Percentiles rank a stretch among this genome's conserved stretches.
Evolutionary conservation across 2,113 vertebrate genomes (phyloP).

Genomic region (Apteryx owenii): DNA sequence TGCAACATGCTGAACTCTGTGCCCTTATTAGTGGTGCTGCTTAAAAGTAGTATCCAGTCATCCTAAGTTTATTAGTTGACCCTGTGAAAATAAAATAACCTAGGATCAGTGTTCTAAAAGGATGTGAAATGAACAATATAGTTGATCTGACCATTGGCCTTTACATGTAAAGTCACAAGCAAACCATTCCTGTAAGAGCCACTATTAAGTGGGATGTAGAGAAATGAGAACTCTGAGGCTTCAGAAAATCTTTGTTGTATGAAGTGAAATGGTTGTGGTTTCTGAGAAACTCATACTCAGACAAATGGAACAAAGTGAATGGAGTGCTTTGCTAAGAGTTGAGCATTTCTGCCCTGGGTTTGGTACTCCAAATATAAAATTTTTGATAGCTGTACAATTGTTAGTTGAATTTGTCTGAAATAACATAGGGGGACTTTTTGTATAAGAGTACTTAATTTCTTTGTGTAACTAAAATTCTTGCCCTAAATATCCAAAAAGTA

Average conservation of each 20-base stretch:
- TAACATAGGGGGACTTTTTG: not conserved
- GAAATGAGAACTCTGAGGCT: not conserved
- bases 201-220: too few species aligned
- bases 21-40: accelerated
- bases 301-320: not conserved
- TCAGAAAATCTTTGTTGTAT: not conserved
- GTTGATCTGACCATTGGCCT: not conserved
- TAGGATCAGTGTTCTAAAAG: not conserved
- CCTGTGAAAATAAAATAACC: not conserved
- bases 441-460: not conserved
- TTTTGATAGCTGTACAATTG: too few species aligned
- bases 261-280: not conserved
- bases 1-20: not conserved
- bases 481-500: not conserved
- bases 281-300: not conserved
- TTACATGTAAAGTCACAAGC: not conserved
- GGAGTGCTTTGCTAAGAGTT: not conserved
- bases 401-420: not conserved
- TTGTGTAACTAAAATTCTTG: not conserved
- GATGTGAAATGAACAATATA: not conserved
- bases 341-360: not conserved
- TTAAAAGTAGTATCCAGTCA: not conserved
- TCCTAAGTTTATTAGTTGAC: not conserved
- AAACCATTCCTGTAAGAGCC: not conserved
- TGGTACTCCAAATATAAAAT: not conserved